Evolutionary conservation across 2,888 invertebrate genomes (phyloP).

Genomic region (Pasiphila rectangulata): DNA sequence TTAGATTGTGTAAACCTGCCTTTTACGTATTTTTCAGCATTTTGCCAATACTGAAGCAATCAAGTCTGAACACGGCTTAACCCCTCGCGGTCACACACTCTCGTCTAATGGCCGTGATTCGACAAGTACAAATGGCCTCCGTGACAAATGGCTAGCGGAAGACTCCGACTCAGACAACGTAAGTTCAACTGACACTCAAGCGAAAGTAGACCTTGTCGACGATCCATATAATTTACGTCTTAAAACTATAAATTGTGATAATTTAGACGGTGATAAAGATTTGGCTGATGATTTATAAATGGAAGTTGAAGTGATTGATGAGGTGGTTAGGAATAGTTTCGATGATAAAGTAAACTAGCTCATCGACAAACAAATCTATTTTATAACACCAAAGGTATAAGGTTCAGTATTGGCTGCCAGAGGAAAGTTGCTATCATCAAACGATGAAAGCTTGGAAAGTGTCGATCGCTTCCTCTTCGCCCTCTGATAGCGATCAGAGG

Average conservation of each 20-base stretch:
- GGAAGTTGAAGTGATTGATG: slow-evolving; percentile 27
- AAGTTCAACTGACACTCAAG: slow-evolving; percentile 63
- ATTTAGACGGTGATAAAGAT: slow-evolving; percentile 27
- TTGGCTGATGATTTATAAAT: slow-evolving; percentile 28
- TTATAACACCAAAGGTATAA: slow-evolving; percentile 35
- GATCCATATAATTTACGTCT: slow-evolving; percentile 36
- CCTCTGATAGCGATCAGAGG: slow-evolving; percentile 67
- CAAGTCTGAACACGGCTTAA: slow-evolving; percentile 60
- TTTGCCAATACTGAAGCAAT: slow-evolving; percentile 46
- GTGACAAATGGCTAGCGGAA: slow-evolving; percentile 80
- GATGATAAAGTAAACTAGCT: slow-evolving; percentile 10
- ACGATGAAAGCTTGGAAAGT: slow-evolving; percentile 62
- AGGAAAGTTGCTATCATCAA: slow-evolving; percentile 38
- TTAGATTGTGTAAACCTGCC: not conserved
- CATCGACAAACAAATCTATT: slow-evolving; percentile 14
- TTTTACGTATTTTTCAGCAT: slow-evolving; percentile 41
- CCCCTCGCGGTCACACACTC: slow-evolving; percentile 79
- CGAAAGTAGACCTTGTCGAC: slow-evolving; percentile 62
- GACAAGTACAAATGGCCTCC: slow-evolving; percentile 81
- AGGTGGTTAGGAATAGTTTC: slow-evolving; percentile 23
- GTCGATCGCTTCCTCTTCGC: slow-evolving; percentile 67
- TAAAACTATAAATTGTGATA: slow-evolving; percentile 29
- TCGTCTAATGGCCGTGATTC: slow-evolving; percentile 80
- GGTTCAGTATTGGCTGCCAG: slow-evolving; percentile 44
- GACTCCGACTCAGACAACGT: slow-evolving; percentile 65